phyloP scores from a whole-genome alignment of 2,797 vertebrate species.

The Rhyacichthys aspro region DNA sequence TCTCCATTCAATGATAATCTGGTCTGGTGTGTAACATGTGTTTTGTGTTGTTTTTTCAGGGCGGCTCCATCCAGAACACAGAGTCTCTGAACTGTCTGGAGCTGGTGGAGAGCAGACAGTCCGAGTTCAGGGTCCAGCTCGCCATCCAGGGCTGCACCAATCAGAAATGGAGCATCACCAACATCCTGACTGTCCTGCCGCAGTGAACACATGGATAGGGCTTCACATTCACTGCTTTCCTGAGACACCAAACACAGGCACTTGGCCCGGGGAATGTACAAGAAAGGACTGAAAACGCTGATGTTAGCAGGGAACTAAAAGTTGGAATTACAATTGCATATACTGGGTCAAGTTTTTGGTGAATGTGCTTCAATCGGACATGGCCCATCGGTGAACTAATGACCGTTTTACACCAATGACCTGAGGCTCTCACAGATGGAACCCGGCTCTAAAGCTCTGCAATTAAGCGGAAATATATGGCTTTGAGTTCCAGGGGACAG shows the following conservation, averaged over 20 bases:
- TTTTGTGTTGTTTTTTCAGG: conserved; percentile 70
- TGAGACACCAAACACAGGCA: conserved; percentile 2
- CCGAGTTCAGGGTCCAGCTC: conserved; percentile 87
- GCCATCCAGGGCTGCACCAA: conserved; percentile 89
- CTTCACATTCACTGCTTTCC: not conserved
- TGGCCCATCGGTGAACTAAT: conserved; percentile 45
- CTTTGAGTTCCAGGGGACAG: conserved; percentile 16
- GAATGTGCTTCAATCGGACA: conserved; percentile 41
- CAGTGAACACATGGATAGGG: conserved; percentile 43
- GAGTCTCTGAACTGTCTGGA: conserved; percentile 93
- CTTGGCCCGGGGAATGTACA: not conserved
- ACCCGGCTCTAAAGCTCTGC: conserved; percentile 31
- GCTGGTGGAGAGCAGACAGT: conserved; percentile 85
- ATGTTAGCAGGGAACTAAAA: conserved; percentile 24
- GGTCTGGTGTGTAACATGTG: not conserved
- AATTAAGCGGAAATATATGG: conserved; percentile 33
- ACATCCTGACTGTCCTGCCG: conserved; percentile 80
- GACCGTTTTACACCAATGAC: conserved; percentile 44
- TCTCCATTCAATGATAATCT: too few species aligned
- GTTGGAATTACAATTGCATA: conserved; percentile 20
- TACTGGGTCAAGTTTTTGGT: conserved; percentile 22
- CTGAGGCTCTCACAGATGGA: conserved; percentile 43
- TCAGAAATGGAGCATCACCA: conserved; percentile 94
- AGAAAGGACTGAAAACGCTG: conserved; percentile 18
- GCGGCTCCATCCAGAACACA: conserved; percentile 91